Evolutionary conservation across 2,113 vertebrate species (phyloP).

Genomic region (Diadophis punctatus): DNA sequence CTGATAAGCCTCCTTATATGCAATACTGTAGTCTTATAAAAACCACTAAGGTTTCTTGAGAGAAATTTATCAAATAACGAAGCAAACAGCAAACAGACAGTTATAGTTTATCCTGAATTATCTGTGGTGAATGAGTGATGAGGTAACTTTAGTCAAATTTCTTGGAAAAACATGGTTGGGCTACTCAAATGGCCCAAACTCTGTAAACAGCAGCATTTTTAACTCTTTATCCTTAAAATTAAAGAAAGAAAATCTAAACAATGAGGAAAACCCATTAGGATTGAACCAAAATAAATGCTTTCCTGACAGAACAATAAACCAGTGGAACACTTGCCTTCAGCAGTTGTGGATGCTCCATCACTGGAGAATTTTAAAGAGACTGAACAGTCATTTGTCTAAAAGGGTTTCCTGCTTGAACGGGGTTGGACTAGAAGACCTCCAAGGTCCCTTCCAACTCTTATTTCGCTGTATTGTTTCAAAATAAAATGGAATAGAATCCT

Average conservation of each 20-base stretch:
- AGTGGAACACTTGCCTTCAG: background rate
- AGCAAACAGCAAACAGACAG: background rate
- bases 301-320: background rate
- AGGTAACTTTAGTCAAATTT: background rate
- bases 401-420: background rate
- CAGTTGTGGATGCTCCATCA: background rate
- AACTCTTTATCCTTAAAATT: background rate
- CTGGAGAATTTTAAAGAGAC: background rate
- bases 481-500: background rate
- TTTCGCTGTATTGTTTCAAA: background rate
- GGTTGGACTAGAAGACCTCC: background rate
- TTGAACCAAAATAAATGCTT: background rate
- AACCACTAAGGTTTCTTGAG: background rate
- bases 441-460: background rate
- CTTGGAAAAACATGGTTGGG: background rate
- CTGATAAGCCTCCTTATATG: background rate
- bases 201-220: background rate
- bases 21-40: background rate
- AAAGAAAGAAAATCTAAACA: background rate
- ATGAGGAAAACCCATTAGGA: background rate
- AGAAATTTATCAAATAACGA: background rate
- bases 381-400: background rate
- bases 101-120: background rate
- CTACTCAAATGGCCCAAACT: background rate
- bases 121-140: background rate